Evolutionary conservation across 2,797 vertebrate species (phyloP).

Genomic region (Danio kyathit): DNA sequence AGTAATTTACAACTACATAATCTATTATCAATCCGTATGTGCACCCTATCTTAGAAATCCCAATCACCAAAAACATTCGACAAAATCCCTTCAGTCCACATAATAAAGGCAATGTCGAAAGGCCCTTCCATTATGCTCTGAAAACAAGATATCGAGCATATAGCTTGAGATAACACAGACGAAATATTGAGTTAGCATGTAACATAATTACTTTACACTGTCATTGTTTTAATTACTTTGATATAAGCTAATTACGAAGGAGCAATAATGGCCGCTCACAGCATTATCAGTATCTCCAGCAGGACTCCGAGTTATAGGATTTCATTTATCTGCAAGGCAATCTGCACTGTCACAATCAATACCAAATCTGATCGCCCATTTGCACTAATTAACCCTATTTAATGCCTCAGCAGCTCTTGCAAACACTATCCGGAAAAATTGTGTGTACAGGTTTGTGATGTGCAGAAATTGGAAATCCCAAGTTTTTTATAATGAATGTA

Average conservation of each 20-base stretch:
- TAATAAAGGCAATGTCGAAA: conserved; percentile 17
- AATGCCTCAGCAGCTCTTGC: conserved; percentile 53
- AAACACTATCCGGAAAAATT: conserved; percentile 42
- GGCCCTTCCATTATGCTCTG: not conserved
- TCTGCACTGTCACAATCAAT: conserved; percentile 64
- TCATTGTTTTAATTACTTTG: conserved; percentile 58
- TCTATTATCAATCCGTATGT: not conserved
- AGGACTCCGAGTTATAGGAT: conserved; percentile 60
- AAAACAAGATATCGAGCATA: conserved; percentile 22
- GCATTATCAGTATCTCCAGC: conserved; percentile 48
- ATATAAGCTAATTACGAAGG: conserved; percentile 60
- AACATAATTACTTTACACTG: conserved; percentile 57
- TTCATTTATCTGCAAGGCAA: conserved; percentile 64
- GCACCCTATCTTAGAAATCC: not conserved
- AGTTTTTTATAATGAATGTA: too few relatives aligned
- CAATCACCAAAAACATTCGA: not conserved
- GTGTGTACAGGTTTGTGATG: not conserved
- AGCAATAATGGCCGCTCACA: conserved; percentile 53
- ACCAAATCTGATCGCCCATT: conserved; percentile 60
- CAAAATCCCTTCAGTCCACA: not conserved
- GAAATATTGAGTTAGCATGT: conserved; percentile 37
- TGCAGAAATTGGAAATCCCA: not conserved
- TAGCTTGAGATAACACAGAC: conserved; percentile 33
- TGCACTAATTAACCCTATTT: conserved; percentile 64
- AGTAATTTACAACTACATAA: not conserved